phyloP scores from a whole-genome alignment of 2,888 invertebrate species.

The Sminthurinus aureus region DNA sequence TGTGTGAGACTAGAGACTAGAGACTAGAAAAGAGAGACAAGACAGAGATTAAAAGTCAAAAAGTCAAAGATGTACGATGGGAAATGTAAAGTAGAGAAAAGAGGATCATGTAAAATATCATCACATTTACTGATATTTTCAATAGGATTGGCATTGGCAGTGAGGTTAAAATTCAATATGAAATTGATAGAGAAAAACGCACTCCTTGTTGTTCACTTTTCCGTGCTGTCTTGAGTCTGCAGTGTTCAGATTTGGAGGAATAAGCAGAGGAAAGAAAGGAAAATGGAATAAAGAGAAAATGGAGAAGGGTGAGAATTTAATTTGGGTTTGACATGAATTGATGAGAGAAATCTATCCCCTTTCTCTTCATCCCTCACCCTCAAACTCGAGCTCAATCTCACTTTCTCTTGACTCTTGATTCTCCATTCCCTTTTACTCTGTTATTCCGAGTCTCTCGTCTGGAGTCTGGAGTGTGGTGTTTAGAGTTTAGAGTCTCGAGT shows the following conservation, averaged over 20 bases:
- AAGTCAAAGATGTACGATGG: too few relatives aligned
- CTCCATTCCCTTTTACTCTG: conserved; percentile 2
- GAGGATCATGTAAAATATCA: too few relatives aligned
- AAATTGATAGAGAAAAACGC: conserved; percentile 1
- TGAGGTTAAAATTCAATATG: background rate
- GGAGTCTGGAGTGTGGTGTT: background rate
- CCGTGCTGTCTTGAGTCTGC: background rate
- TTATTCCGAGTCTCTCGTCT: background rate
- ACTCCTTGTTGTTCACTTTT: background rate
- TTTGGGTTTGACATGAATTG: conserved; percentile 48
- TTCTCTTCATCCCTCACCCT: background rate
- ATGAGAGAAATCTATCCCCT: conserved; percentile 44
- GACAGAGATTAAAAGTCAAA: too few relatives aligned
- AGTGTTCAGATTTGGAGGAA: background rate
- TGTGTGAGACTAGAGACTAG: background rate
- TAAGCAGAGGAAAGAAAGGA: background rate
- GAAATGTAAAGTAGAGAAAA: too few relatives aligned
- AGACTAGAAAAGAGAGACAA: background rate
- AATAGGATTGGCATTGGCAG: background rate
- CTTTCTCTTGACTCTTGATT: too few relatives aligned
- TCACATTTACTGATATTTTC: too few relatives aligned
- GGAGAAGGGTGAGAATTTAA: conserved; percentile 41
- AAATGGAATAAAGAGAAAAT: background rate
- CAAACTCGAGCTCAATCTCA: background rate
- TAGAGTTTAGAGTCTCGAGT: too few relatives aligned